Evolutionary conservation across 2,888 invertebrate genomes (phyloP).

Genomic region (Dryobota labecula): DNA sequence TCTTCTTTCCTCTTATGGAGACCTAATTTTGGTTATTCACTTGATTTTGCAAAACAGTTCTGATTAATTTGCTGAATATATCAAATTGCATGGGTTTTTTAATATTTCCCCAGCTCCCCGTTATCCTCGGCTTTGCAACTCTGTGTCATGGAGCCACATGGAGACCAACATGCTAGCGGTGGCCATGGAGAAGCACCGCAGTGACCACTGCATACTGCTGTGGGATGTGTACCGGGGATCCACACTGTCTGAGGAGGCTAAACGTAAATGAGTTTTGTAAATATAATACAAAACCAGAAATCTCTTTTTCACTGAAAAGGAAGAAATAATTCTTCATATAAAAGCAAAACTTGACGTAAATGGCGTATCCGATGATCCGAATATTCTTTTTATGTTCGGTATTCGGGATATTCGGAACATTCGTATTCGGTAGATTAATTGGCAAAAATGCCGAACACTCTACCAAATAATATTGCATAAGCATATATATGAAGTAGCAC

Average conservation of each 20-base stretch:
- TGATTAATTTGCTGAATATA: neutral
- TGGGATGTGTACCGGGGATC: constrained; percentile 94
- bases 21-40: no score
- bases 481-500: no score
- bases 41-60: neutral
- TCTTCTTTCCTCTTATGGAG: neutral
- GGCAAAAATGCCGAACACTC: no score
- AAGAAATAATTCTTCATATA: neutral
- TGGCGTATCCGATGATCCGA: no score
- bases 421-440: no score
- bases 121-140: constrained; percentile 96
- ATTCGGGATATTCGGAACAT: no score
- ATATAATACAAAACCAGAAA: neutral
- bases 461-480: no score
- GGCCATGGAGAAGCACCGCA: constrained; percentile 96
- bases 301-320: neutral
- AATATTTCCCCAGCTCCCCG: constrained; percentile 92
- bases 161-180: constrained; percentile 96
- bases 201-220: constrained; percentile 96
- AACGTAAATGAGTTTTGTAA: constrained; percentile 63
- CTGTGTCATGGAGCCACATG: constrained; percentile 96
- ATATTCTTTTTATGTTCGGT: no score
- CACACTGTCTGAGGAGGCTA: constrained; percentile 71
- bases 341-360: neutral
- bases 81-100: neutral